Evolutionary conservation across 2,888 invertebrate genomes (phyloP).

Genomic region (Prosopocoilus inquinatus): DNA sequence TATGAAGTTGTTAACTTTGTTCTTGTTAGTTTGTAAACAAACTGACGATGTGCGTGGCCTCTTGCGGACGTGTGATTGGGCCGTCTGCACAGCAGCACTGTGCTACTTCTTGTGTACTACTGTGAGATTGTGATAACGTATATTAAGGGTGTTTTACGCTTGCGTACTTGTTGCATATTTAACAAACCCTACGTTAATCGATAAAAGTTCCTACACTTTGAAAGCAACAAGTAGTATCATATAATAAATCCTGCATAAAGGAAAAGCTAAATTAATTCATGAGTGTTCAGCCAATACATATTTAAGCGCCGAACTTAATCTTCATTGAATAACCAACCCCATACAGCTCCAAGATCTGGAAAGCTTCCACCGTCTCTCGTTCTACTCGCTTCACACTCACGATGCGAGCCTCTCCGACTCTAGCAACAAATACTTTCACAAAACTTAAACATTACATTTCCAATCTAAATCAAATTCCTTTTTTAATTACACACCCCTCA

Average conservation of each 20-base stretch:
- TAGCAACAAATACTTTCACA: too few species aligned
- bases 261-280: conserved; percentile 1
- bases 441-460: too few species aligned
- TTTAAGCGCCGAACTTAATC: too few species aligned
- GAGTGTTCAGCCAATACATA: too few species aligned
- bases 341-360: too few species aligned
- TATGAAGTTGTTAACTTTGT: background rate
- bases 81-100: conserved; percentile 1
- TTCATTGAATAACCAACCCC: too few species aligned
- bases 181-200: conserved; percentile 31
- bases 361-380: too few species aligned
- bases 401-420: too few species aligned
- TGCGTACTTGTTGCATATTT: conserved; percentile 33
- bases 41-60: background rate
- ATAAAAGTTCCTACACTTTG: conserved; percentile 28
- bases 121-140: conserved; percentile 23
- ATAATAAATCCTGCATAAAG: conserved; percentile 1
- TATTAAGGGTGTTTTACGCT: conserved; percentile 27
- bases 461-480: too few species aligned
- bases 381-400: too few species aligned
- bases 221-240: conserved; percentile 30
- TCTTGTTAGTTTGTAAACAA: conserved; percentile 5
- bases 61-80: conserved; percentile 3
- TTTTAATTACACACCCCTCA: too few species aligned
- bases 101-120: conserved; percentile 23